These are phyloP conservation scores for Aphaenogaster floridana DNA, from an alignment of 1,140 invertebrate species.

Conservation along the genomic window DNA sequence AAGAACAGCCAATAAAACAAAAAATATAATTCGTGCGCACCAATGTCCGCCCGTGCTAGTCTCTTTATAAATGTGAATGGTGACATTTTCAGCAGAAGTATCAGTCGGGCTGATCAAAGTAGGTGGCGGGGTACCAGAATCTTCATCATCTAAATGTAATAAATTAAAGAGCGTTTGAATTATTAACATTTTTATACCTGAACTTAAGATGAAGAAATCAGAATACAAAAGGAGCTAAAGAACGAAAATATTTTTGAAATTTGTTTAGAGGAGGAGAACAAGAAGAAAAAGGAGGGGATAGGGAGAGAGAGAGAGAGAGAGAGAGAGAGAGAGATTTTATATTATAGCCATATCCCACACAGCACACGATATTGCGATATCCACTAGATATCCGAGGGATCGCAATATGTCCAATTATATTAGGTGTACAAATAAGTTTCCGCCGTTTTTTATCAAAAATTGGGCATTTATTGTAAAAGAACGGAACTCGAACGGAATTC, in stretches of 20 bases:
- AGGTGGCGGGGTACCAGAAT: constrained; percentile 78
- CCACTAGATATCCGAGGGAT: no score
- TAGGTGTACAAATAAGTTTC: no score
- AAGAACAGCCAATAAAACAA: constrained; percentile 90
- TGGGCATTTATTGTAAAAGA: no score
- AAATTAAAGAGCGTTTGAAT: constrained; percentile 23
- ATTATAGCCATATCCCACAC: no score
- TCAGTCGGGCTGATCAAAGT: constrained; percentile 72
- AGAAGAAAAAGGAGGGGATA: background rate
- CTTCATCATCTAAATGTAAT: constrained; percentile 82
- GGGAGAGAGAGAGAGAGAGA: background rate
- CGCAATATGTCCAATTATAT: no score
- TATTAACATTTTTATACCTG: background rate
- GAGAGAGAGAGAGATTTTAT: background rate
- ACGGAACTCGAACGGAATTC: no score
- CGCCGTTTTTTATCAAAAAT: no score
- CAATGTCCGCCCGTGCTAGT: constrained; percentile 92
- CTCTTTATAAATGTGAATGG: constrained; percentile 92
- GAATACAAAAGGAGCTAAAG: background rate
- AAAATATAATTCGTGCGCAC: constrained; percentile 94
- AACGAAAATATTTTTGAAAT: background rate
- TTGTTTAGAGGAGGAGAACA: background rate
- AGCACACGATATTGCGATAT: no score
- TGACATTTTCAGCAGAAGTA: constrained; percentile 88
- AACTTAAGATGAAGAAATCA: constrained; percentile 22